Evolutionary conservation across 2,888 invertebrate species (phyloP).

Genomic region (Synergus japonicus): DNA sequence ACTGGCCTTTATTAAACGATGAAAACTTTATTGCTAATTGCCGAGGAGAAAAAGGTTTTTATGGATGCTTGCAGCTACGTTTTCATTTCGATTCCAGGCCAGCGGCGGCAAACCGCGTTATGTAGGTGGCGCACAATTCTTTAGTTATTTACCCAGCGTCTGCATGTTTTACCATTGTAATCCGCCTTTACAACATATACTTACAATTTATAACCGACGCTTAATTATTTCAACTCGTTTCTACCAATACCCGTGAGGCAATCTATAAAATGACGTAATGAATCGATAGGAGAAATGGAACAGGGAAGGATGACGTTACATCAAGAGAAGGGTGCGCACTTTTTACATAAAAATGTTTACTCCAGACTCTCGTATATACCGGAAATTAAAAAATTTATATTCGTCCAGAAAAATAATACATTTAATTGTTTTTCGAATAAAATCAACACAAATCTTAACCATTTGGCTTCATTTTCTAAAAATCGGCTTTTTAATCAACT

Average conservation of each 20-base stretch:
- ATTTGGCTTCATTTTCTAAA: too few species aligned
- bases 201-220: constrained; percentile 38
- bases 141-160: constrained; percentile 13
- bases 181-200: constrained; percentile 35
- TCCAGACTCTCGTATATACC: background rate
- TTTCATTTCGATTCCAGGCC: constrained; percentile 68
- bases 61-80: constrained; percentile 68
- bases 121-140: constrained; percentile 29
- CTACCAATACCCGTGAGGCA: constrained; percentile 35
- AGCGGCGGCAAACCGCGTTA: constrained; percentile 44
- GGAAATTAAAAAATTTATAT: constrained; percentile 29
- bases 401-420: background rate
- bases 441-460: background rate
- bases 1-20: constrained; percentile 73
- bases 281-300: constrained; percentile 17
- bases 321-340: constrained; percentile 17
- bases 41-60: constrained; percentile 70
- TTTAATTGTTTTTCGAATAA: too few species aligned
- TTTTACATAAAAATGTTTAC: constrained; percentile 33
- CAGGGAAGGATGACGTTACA: background rate
- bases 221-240: constrained; percentile 38
- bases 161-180: constrained; percentile 30
- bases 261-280: constrained; percentile 39
- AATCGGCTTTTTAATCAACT: background rate
- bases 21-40: constrained; percentile 74